Evolutionary conservation across 2,797 vertebrate genomes (phyloP).

Genomic region (Tenualosa thibaudeaui): DNA sequence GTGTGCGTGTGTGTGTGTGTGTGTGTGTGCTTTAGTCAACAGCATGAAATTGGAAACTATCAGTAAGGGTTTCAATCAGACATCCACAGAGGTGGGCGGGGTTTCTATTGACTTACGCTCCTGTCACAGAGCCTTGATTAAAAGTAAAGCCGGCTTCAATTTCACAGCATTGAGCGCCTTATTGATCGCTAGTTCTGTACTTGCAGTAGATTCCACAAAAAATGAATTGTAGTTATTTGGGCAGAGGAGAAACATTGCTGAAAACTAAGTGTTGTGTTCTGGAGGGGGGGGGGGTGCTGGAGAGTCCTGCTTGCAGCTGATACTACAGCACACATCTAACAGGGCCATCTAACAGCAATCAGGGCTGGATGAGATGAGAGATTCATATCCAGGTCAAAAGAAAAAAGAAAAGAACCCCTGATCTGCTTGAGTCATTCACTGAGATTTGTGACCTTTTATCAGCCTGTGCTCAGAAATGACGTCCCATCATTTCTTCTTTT

Average conservation of each 20-base stretch:
- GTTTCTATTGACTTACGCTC: conserved; percentile 45
- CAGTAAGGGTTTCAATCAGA: conserved; percentile 42
- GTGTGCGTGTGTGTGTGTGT: neutral
- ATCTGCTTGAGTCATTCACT: too few relatives aligned
- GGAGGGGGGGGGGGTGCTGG: neutral
- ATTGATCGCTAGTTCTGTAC: conserved; percentile 50
- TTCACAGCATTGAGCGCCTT: conserved; percentile 47
- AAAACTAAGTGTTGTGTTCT: neutral
- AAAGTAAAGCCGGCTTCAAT: conserved; percentile 52
- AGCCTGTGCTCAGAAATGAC: too few relatives aligned
- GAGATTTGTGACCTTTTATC: too few relatives aligned
- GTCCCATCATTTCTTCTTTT: too few relatives aligned
- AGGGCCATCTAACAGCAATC: too few relatives aligned
- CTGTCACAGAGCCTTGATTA: conserved; percentile 54
- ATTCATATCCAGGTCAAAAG: too few relatives aligned
- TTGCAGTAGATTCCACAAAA: conserved; percentile 45
- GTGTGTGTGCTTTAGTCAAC: conserved; percentile 39
- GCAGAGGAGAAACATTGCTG: conserved; percentile 41
- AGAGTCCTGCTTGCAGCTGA: neutral
- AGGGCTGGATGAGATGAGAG: too few relatives aligned
- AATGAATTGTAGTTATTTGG: conserved; percentile 52
- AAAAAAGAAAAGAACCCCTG: too few relatives aligned
- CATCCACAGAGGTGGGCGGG: neutral
- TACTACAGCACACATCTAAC: too few relatives aligned
- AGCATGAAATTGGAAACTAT: conserved; percentile 52